Evolutionary conservation across 2,113 vertebrate genomes (phyloP).

Genomic region (Pelusios castaneus): DNA sequence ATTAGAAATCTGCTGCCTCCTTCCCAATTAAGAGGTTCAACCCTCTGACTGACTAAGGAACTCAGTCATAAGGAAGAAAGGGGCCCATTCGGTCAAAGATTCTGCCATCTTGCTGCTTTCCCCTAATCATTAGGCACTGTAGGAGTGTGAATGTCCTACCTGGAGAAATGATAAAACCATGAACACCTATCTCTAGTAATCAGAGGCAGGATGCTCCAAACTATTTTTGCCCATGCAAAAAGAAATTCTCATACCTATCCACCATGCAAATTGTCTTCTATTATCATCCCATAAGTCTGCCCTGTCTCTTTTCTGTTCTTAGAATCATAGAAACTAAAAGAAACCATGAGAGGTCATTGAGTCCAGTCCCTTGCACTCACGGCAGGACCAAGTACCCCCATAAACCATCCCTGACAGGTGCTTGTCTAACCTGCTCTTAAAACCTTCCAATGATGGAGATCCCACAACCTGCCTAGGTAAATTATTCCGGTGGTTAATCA

Average conservation of each 20-base stretch:
- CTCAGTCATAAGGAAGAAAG: background rate
- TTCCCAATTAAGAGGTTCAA: background rate
- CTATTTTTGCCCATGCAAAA: background rate
- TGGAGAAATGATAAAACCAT: background rate
- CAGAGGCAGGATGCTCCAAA: background rate
- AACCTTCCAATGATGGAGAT: too few species aligned
- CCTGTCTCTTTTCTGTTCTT: background rate
- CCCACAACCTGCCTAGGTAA: too few species aligned
- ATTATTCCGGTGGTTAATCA: too few species aligned
- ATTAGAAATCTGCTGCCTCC: background rate
- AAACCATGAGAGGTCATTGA: too few species aligned
- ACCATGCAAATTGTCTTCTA: background rate
- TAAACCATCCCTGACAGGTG: too few species aligned
- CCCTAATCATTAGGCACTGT: background rate
- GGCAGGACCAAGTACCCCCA: too few species aligned
- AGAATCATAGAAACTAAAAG: too few species aligned
- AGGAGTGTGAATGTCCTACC: background rate
- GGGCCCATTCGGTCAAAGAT: background rate
- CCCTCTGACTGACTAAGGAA: background rate
- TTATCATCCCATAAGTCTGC: background rate
- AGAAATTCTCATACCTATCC: background rate
- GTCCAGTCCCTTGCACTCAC: too few species aligned
- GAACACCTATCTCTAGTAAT: background rate
- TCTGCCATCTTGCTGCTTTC: background rate
- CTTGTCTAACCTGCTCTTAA: too few species aligned